phyloP scores from a whole-genome alignment of 2,113 vertebrate species.

The Dermatemys mawii region DNA sequence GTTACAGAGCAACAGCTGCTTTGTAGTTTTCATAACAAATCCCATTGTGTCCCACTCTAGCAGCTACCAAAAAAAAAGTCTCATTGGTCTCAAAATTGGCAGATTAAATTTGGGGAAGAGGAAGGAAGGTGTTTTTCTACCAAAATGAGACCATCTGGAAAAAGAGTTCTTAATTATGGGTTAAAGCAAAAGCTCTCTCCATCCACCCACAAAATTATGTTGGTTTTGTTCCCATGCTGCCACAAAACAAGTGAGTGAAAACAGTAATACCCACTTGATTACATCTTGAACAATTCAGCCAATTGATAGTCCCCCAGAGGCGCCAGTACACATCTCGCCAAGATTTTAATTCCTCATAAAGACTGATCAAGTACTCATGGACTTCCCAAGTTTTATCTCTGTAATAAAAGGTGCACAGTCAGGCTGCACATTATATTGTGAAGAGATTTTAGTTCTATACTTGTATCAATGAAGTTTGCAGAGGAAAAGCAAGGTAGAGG shows the following conservation, averaged over 20 bases:
- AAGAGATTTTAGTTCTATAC: neutral
- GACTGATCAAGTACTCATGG: conserved; percentile 87
- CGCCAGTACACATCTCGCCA: conserved; percentile 98
- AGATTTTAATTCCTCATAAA: conserved; percentile 95
- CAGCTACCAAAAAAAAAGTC: neutral
- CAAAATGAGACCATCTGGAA: neutral
- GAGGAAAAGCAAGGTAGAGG: neutral
- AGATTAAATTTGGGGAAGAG: neutral
- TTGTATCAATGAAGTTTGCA: neutral
- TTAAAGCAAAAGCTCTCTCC: neutral
- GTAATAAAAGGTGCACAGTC: conserved; percentile 25
- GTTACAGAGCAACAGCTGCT: neutral
- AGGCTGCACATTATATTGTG: neutral
- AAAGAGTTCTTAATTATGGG: neutral
- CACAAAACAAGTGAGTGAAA: neutral
- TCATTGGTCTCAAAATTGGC: neutral
- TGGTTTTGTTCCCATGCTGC: neutral
- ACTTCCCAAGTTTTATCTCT: conserved; percentile 97
- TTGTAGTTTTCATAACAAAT: neutral
- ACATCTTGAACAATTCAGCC: conserved; percentile 90
- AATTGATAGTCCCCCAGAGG: conserved; percentile 95
- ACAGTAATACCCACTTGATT: conserved; percentile 82
- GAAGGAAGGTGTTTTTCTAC: neutral
- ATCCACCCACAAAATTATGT: neutral
- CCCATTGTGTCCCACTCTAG: neutral